These are phyloP conservation scores for Nysson spinosus DNA, from an alignment of 2,888 invertebrate genomes.

Conservation along the genomic window DNA sequence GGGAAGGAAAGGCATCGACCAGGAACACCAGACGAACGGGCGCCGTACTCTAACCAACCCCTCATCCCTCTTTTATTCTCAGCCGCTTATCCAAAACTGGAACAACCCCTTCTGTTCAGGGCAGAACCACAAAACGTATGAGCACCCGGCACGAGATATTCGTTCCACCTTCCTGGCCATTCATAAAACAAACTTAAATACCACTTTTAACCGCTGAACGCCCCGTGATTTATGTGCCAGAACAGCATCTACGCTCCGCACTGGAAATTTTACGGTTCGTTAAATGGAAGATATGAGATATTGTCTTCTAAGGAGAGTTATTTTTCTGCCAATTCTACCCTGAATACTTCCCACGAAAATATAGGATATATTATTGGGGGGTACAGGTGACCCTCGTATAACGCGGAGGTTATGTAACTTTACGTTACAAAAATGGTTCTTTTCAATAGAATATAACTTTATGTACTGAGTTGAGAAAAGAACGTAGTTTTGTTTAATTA, in stretches of 20 bases:
- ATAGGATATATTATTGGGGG: too few species aligned
- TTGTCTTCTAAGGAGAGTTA: background rate
- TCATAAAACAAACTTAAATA: slow-evolving; percentile 60
- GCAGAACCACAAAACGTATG: slow-evolving; percentile 48
- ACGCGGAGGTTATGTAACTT: too few species aligned
- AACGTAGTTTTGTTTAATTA: too few species aligned
- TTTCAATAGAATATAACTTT: too few species aligned
- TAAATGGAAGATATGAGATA: slow-evolving; percentile 1
- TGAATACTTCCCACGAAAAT: too few species aligned
- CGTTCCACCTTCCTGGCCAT: slow-evolving; percentile 48
- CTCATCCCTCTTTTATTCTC: slow-evolving; percentile 21
- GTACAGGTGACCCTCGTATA: too few species aligned
- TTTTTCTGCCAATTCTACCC: too few species aligned
- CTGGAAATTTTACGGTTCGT: slow-evolving; percentile 36
- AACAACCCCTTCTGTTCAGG: slow-evolving; percentile 42
- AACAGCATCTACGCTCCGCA: slow-evolving; percentile 2
- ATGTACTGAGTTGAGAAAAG: too few species aligned
- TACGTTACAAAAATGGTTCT: too few species aligned
- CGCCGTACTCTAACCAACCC: slow-evolving; percentile 53
- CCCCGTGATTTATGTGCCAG: slow-evolving; percentile 54
- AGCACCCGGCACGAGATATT: slow-evolving; percentile 54
- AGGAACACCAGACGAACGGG: slow-evolving; percentile 68
- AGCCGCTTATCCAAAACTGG: slow-evolving; percentile 56
- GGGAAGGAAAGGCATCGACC: slow-evolving; percentile 58
- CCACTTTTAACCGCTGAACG: slow-evolving; percentile 49